Percentiles rank a stretch among this genome's conserved stretches.
These are phyloP conservation scores for Drosophila infuscata DNA, from an alignment of 2,888 invertebrate genomes.

Conservation along the genomic window DNA sequence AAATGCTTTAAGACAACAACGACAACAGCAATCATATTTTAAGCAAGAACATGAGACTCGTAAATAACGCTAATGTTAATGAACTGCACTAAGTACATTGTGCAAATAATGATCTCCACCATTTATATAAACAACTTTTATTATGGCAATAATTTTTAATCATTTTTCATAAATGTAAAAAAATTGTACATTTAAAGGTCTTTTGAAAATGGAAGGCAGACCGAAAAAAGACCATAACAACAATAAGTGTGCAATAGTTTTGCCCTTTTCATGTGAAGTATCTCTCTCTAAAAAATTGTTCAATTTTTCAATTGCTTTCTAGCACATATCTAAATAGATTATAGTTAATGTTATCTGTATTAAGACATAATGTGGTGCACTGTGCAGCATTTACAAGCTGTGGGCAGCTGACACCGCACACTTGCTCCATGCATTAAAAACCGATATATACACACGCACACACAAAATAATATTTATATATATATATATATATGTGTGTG, in stretches of 20 bases:
- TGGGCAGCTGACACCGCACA: neutral
- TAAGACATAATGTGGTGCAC: neutral
- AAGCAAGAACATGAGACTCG: conserved; percentile 18
- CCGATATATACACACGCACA: conserved; percentile 4
- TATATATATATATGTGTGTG: conserved; percentile 1
- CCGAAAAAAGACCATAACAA: neutral
- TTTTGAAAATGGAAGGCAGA: neutral
- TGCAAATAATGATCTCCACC: neutral
- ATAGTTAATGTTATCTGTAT: neutral
- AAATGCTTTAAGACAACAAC: conserved; percentile 42
- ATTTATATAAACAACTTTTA: neutral
- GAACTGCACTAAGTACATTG: conserved; percentile 38
- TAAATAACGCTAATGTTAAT: conserved; percentile 45
- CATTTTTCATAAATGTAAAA: neutral
- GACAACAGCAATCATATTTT: conserved; percentile 46
- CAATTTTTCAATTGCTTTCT: neutral
- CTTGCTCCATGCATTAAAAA: conserved; percentile 1
- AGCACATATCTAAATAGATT: neutral
- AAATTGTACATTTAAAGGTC: neutral
- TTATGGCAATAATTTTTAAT: neutral
- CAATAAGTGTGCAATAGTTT: neutral
- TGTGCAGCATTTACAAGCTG: neutral
- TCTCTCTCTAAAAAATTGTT: neutral
- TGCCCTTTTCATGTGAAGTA: neutral
- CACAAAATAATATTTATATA: conserved; percentile 5